Conservation (phyloP, 2,113 vertebrate genomes). For the Hypomesus transpacificus region DNA sequence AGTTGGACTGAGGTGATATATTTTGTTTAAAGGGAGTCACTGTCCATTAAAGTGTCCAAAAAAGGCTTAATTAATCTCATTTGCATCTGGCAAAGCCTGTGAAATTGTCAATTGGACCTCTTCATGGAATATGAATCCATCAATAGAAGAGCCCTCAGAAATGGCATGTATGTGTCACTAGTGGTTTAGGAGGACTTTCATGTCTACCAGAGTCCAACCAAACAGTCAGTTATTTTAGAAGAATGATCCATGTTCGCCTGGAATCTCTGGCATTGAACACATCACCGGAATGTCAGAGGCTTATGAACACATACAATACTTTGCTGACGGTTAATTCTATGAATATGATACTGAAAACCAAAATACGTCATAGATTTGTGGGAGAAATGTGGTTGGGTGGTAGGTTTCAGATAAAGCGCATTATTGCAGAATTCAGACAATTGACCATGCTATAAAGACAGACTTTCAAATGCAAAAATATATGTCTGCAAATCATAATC, state of each 20-base stretch:
- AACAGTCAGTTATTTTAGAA: constrained; percentile 1
- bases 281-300: background rate
- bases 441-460: too few relatives aligned
- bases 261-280: background rate
- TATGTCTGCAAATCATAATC: constrained; percentile 8
- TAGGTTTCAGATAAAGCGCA: too few relatives aligned
- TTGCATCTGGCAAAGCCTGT: background rate
- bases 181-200: background rate
- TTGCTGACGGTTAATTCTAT: background rate
- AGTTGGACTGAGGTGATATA: too few relatives aligned
- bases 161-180: background rate
- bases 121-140: background rate
- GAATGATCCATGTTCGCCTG: background rate
- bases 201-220: background rate
- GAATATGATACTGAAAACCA: background rate
- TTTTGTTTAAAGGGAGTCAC: too few relatives aligned
- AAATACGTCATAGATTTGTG: background rate
- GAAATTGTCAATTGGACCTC: background rate
- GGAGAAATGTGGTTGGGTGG: background rate
- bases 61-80: too few relatives aligned
- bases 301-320: background rate
- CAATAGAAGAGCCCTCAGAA: background rate
- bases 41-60: too few relatives aligned
- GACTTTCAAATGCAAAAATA: background rate
- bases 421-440: too few relatives aligned